Base-by-base conservation (phyloP, 2,888 invertebrate species). In the Philereme transversata region DNA sequence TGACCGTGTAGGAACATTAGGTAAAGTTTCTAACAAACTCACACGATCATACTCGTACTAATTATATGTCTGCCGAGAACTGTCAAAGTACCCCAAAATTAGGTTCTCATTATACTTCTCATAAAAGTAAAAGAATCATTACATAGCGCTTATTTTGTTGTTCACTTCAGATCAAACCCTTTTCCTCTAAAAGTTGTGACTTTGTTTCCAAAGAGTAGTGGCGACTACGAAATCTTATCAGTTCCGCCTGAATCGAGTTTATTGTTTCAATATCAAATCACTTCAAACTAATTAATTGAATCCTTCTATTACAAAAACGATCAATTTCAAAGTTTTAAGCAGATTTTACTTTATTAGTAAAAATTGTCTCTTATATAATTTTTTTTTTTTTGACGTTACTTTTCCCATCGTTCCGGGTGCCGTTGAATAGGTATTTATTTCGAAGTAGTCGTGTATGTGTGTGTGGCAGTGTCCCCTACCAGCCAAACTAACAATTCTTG, bases 131-230 rank as follows among this genome's bases (percentile, higher is more conserved):
- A 46, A 40, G 45, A 53, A 47, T 59, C 35, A 33, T 58, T 54
- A 44, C 36, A 22, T 43, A 62, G 45, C 34, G 10, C 47, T 51
- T 43, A 47, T 51, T 62, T 67, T 54, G 51, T 55, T 52, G 46
- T 52, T 47, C 47, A 57, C 50, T 52, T 57, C 51, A 57, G 47
- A 48, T 47, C 40, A 57, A 60, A 53, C 60, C 60, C 43, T 54
- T 57, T 51, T 50, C 46, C 46, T 61, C 50, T 22, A 46, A 52
- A 65, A 61, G 60, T 64, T 67, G 40, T 58, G 57, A 64, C 63
- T 62, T 62, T 51, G 55, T 60, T 59, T 59, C 33, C 54, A 9
- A 59, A 55, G 57, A 64, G 53, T 65, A 60, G 64, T 41, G 62
- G 60, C 62, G 51, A 45, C 57, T 45, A 47, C 54, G 51, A 59